Conservation (phyloP, 2,888 invertebrate species). For the Netelia virgata region DNA sequence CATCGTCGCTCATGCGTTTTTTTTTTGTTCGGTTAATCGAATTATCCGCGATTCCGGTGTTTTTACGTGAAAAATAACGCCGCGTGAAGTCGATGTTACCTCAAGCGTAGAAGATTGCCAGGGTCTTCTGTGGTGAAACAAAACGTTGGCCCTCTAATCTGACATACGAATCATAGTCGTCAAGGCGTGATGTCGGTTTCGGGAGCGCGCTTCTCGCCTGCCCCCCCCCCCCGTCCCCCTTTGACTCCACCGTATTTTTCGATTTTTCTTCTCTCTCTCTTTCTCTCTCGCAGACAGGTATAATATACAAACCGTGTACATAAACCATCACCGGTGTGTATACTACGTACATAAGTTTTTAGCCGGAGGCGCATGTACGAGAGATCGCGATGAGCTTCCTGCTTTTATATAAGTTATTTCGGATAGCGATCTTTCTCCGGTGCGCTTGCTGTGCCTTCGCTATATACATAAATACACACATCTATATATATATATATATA, state of each 20-base stretch:
- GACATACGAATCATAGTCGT: slow-evolving; percentile 73
- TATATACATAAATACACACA: slow-evolving; percentile 5
- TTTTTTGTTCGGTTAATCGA: slow-evolving; percentile 10
- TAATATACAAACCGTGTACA: neutral
- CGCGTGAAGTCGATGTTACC: slow-evolving; percentile 50
- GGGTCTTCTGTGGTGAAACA: slow-evolving; percentile 67
- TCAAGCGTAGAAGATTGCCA: slow-evolving; percentile 70
- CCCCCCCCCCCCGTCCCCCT: slow-evolving; percentile 32
- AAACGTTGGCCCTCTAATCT: slow-evolving; percentile 71
- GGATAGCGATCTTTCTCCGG: slow-evolving; percentile 69
- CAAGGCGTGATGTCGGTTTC: slow-evolving; percentile 67
- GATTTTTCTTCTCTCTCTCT: slow-evolving; percentile 34
- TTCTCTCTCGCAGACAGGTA: slow-evolving; percentile 8
- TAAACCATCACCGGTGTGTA: neutral
- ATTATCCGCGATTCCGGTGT: slow-evolving; percentile 15
- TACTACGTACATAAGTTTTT: slow-evolving; percentile 15
- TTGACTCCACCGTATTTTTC: slow-evolving; percentile 48
- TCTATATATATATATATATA: neutral
- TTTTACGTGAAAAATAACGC: slow-evolving; percentile 36
- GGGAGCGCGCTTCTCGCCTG: slow-evolving; percentile 67
- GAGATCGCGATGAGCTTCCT: slow-evolving; percentile 67
- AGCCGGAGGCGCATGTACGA: slow-evolving; percentile 50
- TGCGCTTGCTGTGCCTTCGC: slow-evolving; percentile 50
- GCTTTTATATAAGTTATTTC: slow-evolving; percentile 68
- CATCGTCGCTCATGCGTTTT: no score